Evolutionary conservation across 2,113 vertebrate genomes (phyloP).

Genomic region (Limnothrissa miodon): DNA sequence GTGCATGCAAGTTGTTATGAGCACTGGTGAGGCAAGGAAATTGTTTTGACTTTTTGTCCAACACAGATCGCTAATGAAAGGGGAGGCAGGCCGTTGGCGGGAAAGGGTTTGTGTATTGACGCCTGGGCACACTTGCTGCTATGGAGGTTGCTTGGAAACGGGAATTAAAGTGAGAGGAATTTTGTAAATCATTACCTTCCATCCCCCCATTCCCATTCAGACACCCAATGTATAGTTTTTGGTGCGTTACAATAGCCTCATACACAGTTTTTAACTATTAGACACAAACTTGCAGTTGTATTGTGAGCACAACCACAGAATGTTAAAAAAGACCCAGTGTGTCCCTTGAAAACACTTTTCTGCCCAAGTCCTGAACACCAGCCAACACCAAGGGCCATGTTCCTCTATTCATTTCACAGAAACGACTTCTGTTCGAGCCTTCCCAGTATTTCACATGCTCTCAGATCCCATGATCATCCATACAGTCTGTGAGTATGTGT

Average conservation of each 20-base stretch:
- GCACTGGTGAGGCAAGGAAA: not conserved
- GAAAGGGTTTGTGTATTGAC: not conserved
- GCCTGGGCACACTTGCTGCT: not conserved
- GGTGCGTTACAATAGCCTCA: not conserved
- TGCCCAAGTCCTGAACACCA: not conserved
- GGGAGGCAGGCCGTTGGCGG: not conserved
- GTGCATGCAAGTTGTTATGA: not conserved
- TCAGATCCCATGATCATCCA: slow-evolving; percentile 24
- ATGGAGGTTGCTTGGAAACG: slow-evolving; percentile 24
- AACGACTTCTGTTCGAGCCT: slow-evolving; percentile 13
- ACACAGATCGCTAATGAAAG: not conserved
- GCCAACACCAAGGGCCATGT: not conserved
- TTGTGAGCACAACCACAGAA: not conserved
- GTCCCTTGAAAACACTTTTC: not conserved
- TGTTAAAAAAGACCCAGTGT: not conserved
- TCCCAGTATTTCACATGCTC: slow-evolving; percentile 21
- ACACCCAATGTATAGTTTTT: not conserved
- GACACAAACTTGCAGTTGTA: not conserved
- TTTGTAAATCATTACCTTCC: not conserved
- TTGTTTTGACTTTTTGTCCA: not conserved
- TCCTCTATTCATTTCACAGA: slow-evolving; percentile 13
- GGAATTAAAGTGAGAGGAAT: slow-evolving; percentile 25
- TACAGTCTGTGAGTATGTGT: not conserved
- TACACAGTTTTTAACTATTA: not conserved
- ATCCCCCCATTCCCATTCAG: not conserved